A percentile compares a stretch with the other conserved stretches of the same genome.
Evolutionary conservation across 1,140 invertebrate species (phyloP).

Genomic region (Chironomus striatipennis): DNA sequence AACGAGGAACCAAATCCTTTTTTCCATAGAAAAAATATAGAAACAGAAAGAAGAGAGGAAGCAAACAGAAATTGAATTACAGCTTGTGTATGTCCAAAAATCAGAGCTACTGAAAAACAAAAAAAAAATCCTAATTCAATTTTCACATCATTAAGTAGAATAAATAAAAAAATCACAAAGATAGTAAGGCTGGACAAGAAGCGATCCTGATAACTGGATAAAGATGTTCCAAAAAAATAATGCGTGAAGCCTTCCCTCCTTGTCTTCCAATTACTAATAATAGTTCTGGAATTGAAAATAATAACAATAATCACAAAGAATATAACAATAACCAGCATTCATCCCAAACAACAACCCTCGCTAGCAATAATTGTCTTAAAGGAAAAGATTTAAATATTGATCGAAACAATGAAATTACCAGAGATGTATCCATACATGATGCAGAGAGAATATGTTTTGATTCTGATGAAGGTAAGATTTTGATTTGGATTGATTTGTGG

Average conservation of each 20-base stretch:
- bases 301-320: slow-evolving; percentile 20
- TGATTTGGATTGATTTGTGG: too few species aligned
- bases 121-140: neutral
- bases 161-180: neutral
- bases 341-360: neutral
- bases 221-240: slow-evolving; percentile 5
- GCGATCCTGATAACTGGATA: neutral
- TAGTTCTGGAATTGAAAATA: slow-evolving; percentile 22
- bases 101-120: neutral
- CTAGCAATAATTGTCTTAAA: slow-evolving; percentile 18
- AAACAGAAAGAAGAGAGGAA: too few species aligned
- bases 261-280: slow-evolving; percentile 18
- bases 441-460: slow-evolving; percentile 7
- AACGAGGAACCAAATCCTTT: neutral
- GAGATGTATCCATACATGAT: neutral
- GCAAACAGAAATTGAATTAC: neutral
- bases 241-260: slow-evolving; percentile 22
- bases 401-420: slow-evolving; percentile 22
- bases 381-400: slow-evolving; percentile 23
- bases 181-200: neutral
- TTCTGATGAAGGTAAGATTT: slow-evolving; percentile 8
- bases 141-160: neutral
- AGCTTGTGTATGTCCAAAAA: neutral
- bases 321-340: slow-evolving; percentile 14
- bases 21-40: neutral